Evolutionary conservation across 2,797 vertebrate species (phyloP), one percentile per base, ranked within the genome.

Genomic region (Amniataba percoides): DNA sequence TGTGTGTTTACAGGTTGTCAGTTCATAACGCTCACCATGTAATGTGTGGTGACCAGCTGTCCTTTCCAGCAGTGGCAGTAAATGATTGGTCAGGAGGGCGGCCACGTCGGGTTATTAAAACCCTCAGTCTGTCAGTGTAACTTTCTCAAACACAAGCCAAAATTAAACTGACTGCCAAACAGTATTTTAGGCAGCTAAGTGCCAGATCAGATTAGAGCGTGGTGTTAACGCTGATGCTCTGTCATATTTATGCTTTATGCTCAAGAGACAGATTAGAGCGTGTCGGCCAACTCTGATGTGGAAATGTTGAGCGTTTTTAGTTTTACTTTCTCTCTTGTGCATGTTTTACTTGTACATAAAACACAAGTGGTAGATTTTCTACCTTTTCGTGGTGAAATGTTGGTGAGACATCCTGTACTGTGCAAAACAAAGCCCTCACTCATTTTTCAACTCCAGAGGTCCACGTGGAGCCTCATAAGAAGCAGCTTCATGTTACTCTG

Each of bases 401-500:
- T 57, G 53, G 2, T 36, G 43, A 51, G 36, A 62, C 3, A 1
- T 8, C 1, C 31, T 39, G 7, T 25, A 12, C 23, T 10, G 0
- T 15, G 21, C 9, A 21, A 62, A 60, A 34, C 36, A 45, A 23
- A 57, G 0, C 14, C 13, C 15, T 40, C 5, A 58, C 15, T 56
- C 12, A 19, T 83, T 4, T 68, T 11, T 53, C n/a, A 18, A 9
- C 49, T 58, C 23, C 89, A 99, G 98, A 99, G 56, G 97, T 97
- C 0, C 96, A 95, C 0, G 96, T 99, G 84, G 98, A 99, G 80
- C 97, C 97, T 60, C 98, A 99, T 72, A 98, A 96, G 95, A 99
- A 98, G 94, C 97, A 99, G 94, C 96, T 99, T 18, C 98, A 99
- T 0, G 96, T 99, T 15, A 99, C 97, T 0, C 92, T 99, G 87